Conservation (phyloP, 2,888 invertebrate species). For the Troides helena region DNA sequence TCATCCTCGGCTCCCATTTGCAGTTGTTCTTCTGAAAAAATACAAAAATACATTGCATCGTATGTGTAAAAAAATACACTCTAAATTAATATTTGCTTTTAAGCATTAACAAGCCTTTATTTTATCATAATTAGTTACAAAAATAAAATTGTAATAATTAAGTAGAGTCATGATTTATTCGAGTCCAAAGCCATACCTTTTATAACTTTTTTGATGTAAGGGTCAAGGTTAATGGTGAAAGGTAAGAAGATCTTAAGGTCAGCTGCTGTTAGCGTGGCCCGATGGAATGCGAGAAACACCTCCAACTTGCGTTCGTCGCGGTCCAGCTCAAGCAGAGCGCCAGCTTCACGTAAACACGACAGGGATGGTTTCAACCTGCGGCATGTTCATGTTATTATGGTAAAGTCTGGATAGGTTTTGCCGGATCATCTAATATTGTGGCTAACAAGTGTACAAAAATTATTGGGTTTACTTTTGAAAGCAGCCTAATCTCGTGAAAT, state of each 20-base stretch:
- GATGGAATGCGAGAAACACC: slow-evolving; percentile 93
- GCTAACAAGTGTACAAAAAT: too few species aligned
- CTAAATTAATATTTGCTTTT: background rate
- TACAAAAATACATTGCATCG: too few species aligned
- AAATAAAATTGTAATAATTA: too few species aligned
- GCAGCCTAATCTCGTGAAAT: too few species aligned
- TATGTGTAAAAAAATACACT: background rate
- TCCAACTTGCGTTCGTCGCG: slow-evolving; percentile 97
- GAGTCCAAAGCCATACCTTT: slow-evolving; percentile 83
- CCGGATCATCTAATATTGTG: too few species aligned
- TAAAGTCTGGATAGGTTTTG: too few species aligned
- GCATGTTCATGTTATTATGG: background rate
- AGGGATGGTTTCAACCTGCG: slow-evolving; percentile 89
- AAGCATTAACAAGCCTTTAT: too few species aligned
- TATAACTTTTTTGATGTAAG: slow-evolving; percentile 97
- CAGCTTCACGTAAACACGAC: slow-evolving; percentile 91
- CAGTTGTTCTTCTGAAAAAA: slow-evolving; percentile 60
- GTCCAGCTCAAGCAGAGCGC: slow-evolving; percentile 94
- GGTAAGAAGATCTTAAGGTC: slow-evolving; percentile 97
- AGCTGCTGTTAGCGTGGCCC: slow-evolving; percentile 89
- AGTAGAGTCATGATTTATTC: background rate
- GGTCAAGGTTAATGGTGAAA: slow-evolving; percentile 98
- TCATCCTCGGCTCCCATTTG: slow-evolving; percentile 65
- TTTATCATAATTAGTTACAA: background rate
- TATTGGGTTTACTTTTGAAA: too few species aligned